Evolutionary conservation across 2,888 invertebrate species (phyloP), one percentile per base, ranked within the genome.

Genomic region (Syritta pipiens): DNA sequence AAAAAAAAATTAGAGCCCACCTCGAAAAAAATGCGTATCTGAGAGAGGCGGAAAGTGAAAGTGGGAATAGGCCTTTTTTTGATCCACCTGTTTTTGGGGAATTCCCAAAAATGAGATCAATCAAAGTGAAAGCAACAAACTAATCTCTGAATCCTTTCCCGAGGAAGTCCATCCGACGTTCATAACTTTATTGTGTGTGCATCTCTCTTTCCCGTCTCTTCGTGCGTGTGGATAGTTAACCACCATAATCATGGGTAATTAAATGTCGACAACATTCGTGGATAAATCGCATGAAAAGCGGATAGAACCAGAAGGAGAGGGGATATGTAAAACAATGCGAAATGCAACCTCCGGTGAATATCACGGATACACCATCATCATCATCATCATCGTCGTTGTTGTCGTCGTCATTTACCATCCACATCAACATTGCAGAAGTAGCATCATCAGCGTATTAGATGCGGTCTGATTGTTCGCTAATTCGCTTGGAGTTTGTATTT

Each of bases 41-140:
- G 9, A 4, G 20, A 48, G 35, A 57, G 19, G 46, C 20, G 19
- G 26, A 82, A 83, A 83, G 83, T 82, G 83, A 82, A 83, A 83
- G 82, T 81, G 68, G 79, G 77, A 60, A 76, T 82, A 82, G 82
- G 81, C 81, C 82, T 82, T 82, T 62, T 63, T 69, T 76, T 49
- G 44, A 24, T 24, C 32, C 53, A 30, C 24, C 67, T 59, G 42
- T 32, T 14, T n/a, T 5, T n/a, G 59, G n/a, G 24, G 32, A 24
- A 48, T 46, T 10, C 28, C 42, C 20, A 48, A 20, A 57, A 65
- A 65, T 57, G 55, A 44, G 32, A 49, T 42, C 30, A 46, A 17
- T 28, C 28, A 53, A 69, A 67, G 51, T 60, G 74, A 74, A 74
- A 74, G 67, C 67, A 28, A 35, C 42, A 24, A 20, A 57, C 46